phyloP scores from a whole-genome alignment of 1,140 invertebrate genomes.

The Apis florea region DNA sequence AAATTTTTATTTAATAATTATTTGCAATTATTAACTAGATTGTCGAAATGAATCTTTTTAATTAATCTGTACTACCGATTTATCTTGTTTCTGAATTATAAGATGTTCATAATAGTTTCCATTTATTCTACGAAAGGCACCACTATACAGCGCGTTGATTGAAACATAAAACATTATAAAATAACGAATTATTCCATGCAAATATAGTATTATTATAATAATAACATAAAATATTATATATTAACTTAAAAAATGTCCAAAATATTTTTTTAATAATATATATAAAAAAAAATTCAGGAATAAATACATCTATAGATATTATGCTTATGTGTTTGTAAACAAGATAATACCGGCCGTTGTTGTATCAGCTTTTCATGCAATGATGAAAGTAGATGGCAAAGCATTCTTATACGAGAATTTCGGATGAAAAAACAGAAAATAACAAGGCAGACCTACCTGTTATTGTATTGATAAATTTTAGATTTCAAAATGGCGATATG shows the following conservation, averaged over 20 bases:
- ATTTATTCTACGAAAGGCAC: slow-evolving; percentile 1
- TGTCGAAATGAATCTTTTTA: neutral
- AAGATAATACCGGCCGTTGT: slow-evolving; percentile 13
- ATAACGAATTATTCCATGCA: neutral
- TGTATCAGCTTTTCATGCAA: slow-evolving; percentile 44
- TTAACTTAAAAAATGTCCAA: neutral
- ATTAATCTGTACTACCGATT: neutral
- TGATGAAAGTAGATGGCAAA: neutral
- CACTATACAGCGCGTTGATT: neutral
- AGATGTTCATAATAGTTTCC: neutral
- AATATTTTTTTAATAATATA: neutral
- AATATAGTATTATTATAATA: neutral
- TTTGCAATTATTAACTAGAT: neutral
- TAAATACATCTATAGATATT: too few species aligned
- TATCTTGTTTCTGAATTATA: neutral
- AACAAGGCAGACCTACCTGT: slow-evolving; percentile 36
- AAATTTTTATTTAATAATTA: neutral
- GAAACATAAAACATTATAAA: neutral
- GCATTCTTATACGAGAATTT: neutral
- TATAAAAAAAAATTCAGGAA: neutral
- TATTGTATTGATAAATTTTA: neutral
- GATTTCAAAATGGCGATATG: neutral
- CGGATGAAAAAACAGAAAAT: neutral
- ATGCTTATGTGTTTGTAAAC: neutral
- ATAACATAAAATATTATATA: neutral